These are phyloP conservation scores for Bimastos eiseni DNA, from an alignment of 2,888 invertebrate species.

Conservation along the genomic window DNA sequence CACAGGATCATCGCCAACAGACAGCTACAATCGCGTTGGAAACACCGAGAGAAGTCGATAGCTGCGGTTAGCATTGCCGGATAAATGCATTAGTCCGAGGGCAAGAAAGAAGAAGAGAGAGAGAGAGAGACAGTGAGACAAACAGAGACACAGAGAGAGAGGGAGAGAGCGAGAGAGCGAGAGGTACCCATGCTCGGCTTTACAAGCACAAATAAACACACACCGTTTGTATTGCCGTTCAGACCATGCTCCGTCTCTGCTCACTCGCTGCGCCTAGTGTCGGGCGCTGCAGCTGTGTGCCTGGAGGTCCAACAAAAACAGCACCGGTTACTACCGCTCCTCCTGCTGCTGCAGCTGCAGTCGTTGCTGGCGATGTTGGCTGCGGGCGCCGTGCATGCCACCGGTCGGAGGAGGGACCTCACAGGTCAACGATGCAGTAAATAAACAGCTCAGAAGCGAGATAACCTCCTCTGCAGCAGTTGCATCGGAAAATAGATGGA, in stretches of 20 bases:
- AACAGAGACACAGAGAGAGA: neutral
- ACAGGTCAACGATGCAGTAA: neutral
- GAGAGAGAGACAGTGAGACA: too few relatives aligned
- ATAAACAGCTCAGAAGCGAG: neutral
- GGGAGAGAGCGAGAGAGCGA: too few relatives aligned
- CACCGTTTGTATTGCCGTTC: neutral
- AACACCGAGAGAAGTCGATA: constrained; percentile 2
- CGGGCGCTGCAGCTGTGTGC: neutral
- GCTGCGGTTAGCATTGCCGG: neutral
- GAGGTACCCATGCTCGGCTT: neutral
- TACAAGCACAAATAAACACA: neutral
- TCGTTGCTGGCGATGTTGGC: neutral
- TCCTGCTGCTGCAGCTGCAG: neutral
- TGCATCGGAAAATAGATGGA: neutral
- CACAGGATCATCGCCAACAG: neutral
- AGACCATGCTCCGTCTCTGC: neutral
- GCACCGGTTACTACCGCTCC: neutral
- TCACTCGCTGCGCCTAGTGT: neutral
- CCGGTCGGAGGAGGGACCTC: neutral
- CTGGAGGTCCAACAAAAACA: constrained; percentile 5
- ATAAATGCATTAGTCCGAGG: neutral
- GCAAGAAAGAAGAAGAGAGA: neutral
- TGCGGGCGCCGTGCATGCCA: neutral
- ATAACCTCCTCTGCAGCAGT: neutral
- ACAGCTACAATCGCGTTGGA: constrained; percentile 6